Base-by-base conservation (phyloP, 2,113 vertebrate species). In the Acanthisitta chloris region DNA sequence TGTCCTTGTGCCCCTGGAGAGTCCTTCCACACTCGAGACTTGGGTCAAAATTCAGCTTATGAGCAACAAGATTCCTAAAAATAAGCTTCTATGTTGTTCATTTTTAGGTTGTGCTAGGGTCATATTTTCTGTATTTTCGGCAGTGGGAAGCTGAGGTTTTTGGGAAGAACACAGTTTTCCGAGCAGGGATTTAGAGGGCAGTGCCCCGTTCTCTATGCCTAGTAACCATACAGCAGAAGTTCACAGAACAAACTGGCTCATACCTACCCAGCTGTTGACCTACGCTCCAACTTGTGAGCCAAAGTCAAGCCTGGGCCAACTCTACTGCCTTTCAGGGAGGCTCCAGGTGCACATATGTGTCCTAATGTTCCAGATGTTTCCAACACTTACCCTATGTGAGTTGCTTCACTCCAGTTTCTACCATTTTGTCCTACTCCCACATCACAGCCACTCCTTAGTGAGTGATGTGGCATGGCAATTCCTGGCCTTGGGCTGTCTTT, bases 401-500 rank as follows among this genome's bases (percentile, higher is more conserved):
- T 7, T 34, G 33, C 59, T 84, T 79, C 40, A n/a, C 19, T 51
- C 23, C 8, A 1, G 15, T 16, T 83, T 70, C 71, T 2, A 4
- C 48, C 2, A 2, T 46, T 36, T 69, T 15, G 31, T 65, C 15
- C 1, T 0, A 8, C 19, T 87, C 66, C 40, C 52, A 25, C n/a
- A 46, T 82, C 1, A 0, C 20, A 51, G 72, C 8, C 0, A 0
- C 29, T 67, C 31, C 40, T 46, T 11, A 5, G 42, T 46, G 42
- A 64, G 34, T 54, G n/a, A 31, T 0, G 0, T 42, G 52, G 14
- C 0, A 0, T 64, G 31, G 52, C 24, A 67, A 23, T 38, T 64
- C 24, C 62, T 7, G 8, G n/a, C 46, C 24, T 73, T 1, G 1
- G 33, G 8, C 31, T 34, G 18, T 29, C n/a, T n/a, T n/a, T n/a